Conservation (phyloP, 2,797 vertebrate species). For the Microctenopoma stevenorrisi region DNA sequence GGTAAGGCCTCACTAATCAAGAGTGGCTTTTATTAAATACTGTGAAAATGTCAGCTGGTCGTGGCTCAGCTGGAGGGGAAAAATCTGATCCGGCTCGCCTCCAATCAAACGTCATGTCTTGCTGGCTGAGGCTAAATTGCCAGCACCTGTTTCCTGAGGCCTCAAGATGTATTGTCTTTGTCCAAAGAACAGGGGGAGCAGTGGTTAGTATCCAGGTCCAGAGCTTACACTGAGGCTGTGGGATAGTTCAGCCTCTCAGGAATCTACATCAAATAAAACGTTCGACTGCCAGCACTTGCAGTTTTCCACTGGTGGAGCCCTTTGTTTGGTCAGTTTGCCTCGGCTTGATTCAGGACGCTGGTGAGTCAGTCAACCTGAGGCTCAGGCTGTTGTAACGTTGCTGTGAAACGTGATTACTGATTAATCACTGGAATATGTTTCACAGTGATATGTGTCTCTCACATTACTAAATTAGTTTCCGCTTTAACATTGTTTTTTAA, state of each 20-base stretch:
- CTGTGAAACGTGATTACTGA: not conserved
- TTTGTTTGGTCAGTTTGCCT: conserved; percentile 57
- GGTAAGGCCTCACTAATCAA: conserved; percentile 76
- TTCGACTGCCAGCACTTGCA: conserved; percentile 61
- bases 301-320: conserved; percentile 48
- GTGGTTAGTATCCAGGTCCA: conserved; percentile 56
- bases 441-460: not conserved
- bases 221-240: conserved; percentile 42
- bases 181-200: conserved; percentile 21
- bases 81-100: conserved; percentile 64
- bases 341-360: conserved; percentile 27
- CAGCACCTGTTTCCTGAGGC: conserved; percentile 62
- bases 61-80: conserved; percentile 58
- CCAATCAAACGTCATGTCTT: conserved; percentile 65
- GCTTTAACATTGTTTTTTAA: too few species aligned
- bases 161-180: conserved; percentile 58
- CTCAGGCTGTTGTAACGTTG: conserved; percentile 12
- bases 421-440: not conserved
- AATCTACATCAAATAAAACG: conserved; percentile 72
- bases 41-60: conserved; percentile 75
- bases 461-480: not conserved
- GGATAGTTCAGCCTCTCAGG: conserved; percentile 65
- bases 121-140: conserved; percentile 59
- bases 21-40: conserved; percentile 81
- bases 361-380: conserved; percentile 38